phyloP scores from a whole-genome alignment of 2,888 invertebrate genomes.

The Scaptomyza caliginosa region DNA sequence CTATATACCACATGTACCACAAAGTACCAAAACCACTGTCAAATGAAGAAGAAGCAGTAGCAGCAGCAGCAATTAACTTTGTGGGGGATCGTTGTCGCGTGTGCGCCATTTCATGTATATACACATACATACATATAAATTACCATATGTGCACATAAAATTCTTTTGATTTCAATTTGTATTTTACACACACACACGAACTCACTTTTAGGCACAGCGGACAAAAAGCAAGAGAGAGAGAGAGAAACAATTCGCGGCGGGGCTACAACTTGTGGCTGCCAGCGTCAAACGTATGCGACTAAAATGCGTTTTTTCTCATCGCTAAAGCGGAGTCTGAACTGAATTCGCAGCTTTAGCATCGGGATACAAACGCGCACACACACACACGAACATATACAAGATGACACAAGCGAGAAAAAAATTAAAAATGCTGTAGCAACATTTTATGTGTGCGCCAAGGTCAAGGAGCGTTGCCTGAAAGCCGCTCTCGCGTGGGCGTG shows the following conservation, averaged over 20 bases:
- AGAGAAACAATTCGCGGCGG: constrained; percentile 21
- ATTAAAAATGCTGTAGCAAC: constrained; percentile 42
- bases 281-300: constrained; percentile 54
- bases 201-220: neutral
- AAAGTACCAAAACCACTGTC: constrained; percentile 36
- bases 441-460: constrained; percentile 67
- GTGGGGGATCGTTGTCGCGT: constrained; percentile 59
- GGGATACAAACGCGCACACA: constrained; percentile 10
- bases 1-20: neutral
- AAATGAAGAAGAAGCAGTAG: constrained; percentile 18
- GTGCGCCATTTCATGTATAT: constrained; percentile 37
- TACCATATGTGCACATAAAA: constrained; percentile 17
- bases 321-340: constrained; percentile 31
- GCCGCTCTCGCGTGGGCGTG: constrained; percentile 48
- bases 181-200: constrained; percentile 9
- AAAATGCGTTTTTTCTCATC: constrained; percentile 48
- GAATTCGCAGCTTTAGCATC: constrained; percentile 35
- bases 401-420: constrained; percentile 26
- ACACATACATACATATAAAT: neutral
- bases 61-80: constrained; percentile 17
- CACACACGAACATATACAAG: constrained; percentile 1
- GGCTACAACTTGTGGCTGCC: constrained; percentile 71
- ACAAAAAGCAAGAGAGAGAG: neutral
- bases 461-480: constrained; percentile 65
- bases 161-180: constrained; percentile 27